Evolutionary conservation across 2,797 vertebrate species (phyloP), one percentile per base, ranked within the genome.

Genomic region (Urocyon cinereoargenteus): DNA sequence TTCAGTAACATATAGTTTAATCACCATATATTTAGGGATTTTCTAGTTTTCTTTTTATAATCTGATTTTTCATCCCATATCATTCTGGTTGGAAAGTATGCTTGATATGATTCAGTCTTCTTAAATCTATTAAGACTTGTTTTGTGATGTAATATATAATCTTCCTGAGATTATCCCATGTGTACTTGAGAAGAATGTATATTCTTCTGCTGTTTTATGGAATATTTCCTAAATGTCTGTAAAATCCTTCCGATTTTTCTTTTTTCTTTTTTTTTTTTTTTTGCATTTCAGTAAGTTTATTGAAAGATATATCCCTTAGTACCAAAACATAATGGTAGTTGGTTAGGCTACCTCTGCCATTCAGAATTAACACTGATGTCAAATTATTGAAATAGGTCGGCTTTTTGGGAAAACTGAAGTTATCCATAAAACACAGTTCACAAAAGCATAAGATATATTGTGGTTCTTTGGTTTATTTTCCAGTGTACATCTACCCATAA

Each of bases 201-300:
- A 79, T 57, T 55, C 31, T 34, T 55, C 77, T 79, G 5, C 31
- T 53, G n/a, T 57, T 57, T 79, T n/a, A 34, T 79, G 53, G n/a
- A 79, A 57, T 79, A 34, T 79, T 79, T 31, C 24, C 57, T 81
- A 81, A 57, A 36, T 57, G 31, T 53, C 31, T 79, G 19, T 45
- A 45, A 45, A 45, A 45, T 45, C 40, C 40, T 7, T 45, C 40
- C 8, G 40, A 45, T 45, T 0, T 45, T 18, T 36, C 4, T 19
- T 28, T 62, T 28, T 28, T 13, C n/a, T 14, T 31, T 64, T 53
- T 53, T 31, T 15, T 14, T 64, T 6, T 64, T 59, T 64, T 64
- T 64, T 92, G 94, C 99, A 97, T 99, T 99, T 99, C 99, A 99
- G 97, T 99, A 99, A 78, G 98, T 99, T 99, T 99, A 99, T 99